Percentiles rank a stretch among this genome's conserved stretches.
phyloP scores from a whole-genome alignment of 53 echinoderm and acorn worm genomes.

The Echinometra lucunter region DNA sequence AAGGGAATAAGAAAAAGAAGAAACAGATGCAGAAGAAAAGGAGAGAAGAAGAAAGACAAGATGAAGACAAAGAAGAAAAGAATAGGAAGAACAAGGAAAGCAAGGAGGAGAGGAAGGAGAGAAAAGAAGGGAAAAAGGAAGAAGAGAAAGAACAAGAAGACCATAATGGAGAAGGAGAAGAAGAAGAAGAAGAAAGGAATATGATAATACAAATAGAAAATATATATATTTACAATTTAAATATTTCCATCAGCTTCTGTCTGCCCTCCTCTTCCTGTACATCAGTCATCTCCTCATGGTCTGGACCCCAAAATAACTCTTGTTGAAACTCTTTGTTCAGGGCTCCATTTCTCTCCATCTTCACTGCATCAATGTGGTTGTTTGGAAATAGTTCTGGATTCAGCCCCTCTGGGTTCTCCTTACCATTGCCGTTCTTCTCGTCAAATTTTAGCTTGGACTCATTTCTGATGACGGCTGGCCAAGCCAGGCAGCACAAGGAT shows the following conservation, averaged over 20 bases:
- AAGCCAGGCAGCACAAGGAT: background rate
- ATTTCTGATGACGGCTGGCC: background rate
- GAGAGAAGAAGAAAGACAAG: too few relatives aligned
- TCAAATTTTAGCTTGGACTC: constrained; percentile 6
- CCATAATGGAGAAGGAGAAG: too few relatives aligned
- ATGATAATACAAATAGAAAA: background rate
- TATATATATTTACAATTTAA: constrained; percentile 73
- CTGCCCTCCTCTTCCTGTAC: constrained; percentile 87
- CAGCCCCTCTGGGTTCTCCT: background rate
- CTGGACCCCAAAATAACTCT: constrained; percentile 96
- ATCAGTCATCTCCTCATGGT: constrained; percentile 91
- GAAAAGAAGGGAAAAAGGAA: too few relatives aligned
- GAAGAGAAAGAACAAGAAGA: too few relatives aligned
- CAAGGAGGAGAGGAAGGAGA: too few relatives aligned
- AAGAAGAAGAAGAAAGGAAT: too few relatives aligned
- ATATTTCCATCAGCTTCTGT: constrained; percentile 85
- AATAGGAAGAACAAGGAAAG: too few relatives aligned
- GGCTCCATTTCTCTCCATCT: constrained; percentile 86
- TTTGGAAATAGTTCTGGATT: constrained; percentile 79
- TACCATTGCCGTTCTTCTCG: constrained; percentile 21
- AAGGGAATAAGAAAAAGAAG: too few relatives aligned
- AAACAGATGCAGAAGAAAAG: too few relatives aligned
- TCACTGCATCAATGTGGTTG: constrained; percentile 93
- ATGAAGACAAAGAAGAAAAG: too few relatives aligned
- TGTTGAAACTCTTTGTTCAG: constrained; percentile 91